A percentile compares a stretch with the other conserved stretches of the same genome.
These are phyloP conservation scores for Hydroisotoma schaefferi DNA, from an alignment of 2,888 invertebrate genomes.

Conservation along the genomic window DNA sequence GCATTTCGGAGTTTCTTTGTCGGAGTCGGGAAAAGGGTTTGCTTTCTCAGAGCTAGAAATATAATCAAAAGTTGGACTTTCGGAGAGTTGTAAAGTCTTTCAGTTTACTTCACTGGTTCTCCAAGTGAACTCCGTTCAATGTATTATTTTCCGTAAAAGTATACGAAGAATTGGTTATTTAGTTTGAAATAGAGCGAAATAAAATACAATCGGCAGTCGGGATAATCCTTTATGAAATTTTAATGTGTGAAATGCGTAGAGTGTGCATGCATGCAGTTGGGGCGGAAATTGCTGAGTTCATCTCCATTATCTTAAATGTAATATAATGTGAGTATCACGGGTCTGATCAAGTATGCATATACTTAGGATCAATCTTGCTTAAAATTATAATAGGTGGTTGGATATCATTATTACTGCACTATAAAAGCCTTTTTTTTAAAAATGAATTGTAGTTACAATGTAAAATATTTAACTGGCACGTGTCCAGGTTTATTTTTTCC, in stretches of 20 bases:
- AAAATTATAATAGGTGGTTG: too few relatives aligned
- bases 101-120: too few relatives aligned
- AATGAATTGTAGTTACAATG: too few relatives aligned
- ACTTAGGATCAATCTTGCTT: too few relatives aligned
- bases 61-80: conserved; percentile 1
- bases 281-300: conserved; percentile 12
- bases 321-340: too few relatives aligned
- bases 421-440: too few relatives aligned
- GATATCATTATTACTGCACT: too few relatives aligned
- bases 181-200: background rate
- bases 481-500: too few relatives aligned
- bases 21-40: background rate
- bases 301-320: background rate
- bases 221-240: conserved; percentile 5
- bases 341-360: too few relatives aligned
- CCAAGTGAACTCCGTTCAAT: too few relatives aligned
- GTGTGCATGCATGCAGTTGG: conserved; percentile 9
- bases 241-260: conserved; percentile 12
- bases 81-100: too few relatives aligned
- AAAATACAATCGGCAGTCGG: background rate
- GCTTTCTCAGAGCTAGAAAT: background rate
- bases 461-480: too few relatives aligned
- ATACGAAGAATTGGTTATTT: background rate
- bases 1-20: conserved; percentile 10
- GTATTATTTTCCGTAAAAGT: background rate